A percentile compares a stretch with the other conserved stretches of the same genome.
Evolutionary conservation across 2,888 invertebrate genomes (phyloP).

Genomic region (Eristalis arbustorum): DNA sequence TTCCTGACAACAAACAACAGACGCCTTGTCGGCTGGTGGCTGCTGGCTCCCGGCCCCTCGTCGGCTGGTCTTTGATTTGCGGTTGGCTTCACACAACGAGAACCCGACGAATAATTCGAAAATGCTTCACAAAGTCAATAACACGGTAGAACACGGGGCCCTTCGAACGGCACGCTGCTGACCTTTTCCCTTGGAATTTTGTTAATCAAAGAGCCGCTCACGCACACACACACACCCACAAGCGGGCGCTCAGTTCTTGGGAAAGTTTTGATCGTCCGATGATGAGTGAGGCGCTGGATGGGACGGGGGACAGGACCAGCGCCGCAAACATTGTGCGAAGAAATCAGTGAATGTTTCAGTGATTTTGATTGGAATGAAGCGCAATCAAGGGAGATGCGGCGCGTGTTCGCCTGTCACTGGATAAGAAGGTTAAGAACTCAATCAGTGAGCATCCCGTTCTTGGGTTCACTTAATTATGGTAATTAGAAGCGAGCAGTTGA

Average conservation of each 20-base stretch:
- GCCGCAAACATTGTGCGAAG: not conserved
- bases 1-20: not conserved
- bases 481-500: slow-evolving; percentile 1
- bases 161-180: not conserved
- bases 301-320: not conserved
- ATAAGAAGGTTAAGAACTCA: slow-evolving; percentile 1
- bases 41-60: too few relatives aligned
- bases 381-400: slow-evolving; percentile 1
- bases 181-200: not conserved
- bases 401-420: slow-evolving; percentile 9
- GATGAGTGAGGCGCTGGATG: not conserved
- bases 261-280: not conserved
- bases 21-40: too few relatives aligned
- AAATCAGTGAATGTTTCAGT: not conserved
- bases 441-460: not conserved
- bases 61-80: not conserved
- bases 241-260: too few relatives aligned
- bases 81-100: not conserved
- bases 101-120: not conserved
- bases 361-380: slow-evolving; percentile 5
- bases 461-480: slow-evolving; percentile 18
- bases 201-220: not conserved
- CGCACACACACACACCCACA: not conserved
- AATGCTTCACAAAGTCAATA: not conserved
- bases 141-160: not conserved